phyloP scores from a whole-genome alignment of 2,888 invertebrate species.

The Cheilosia grossa region DNA sequence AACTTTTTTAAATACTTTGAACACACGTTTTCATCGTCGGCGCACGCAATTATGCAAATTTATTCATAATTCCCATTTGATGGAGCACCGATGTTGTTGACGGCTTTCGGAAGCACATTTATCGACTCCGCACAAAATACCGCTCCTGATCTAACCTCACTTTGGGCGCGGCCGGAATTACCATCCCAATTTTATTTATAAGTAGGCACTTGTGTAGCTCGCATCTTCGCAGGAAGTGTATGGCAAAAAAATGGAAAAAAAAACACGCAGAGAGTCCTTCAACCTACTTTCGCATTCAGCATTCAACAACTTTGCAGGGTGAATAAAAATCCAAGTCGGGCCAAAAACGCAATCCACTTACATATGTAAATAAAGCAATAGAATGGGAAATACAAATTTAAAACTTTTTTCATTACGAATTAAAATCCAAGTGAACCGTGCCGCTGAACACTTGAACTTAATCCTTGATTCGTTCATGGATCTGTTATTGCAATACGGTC shows the following conservation, averaged over 20 bases:
- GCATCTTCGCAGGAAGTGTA: no score
- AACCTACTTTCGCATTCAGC: neutral
- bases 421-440: constrained; percentile 2
- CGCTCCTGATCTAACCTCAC: neutral
- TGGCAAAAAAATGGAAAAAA: no score
- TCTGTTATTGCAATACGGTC: neutral
- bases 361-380: constrained; percentile 13
- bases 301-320: neutral
- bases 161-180: neutral
- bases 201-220: neutral
- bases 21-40: neutral
- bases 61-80: neutral
- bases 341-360: constrained; percentile 1
- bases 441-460: neutral
- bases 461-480: constrained; percentile 11
- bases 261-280: no score
- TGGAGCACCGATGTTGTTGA: neutral
- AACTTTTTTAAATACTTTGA: neutral
- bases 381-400: neutral
- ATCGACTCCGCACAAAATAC: neutral
- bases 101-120: neutral
- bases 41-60: constrained; percentile 1
- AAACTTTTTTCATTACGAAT: constrained; percentile 14
- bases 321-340: neutral
- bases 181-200: neutral